Conservation (phyloP, 2,888 invertebrate genomes). For the Pimpla rufipes region DNA sequence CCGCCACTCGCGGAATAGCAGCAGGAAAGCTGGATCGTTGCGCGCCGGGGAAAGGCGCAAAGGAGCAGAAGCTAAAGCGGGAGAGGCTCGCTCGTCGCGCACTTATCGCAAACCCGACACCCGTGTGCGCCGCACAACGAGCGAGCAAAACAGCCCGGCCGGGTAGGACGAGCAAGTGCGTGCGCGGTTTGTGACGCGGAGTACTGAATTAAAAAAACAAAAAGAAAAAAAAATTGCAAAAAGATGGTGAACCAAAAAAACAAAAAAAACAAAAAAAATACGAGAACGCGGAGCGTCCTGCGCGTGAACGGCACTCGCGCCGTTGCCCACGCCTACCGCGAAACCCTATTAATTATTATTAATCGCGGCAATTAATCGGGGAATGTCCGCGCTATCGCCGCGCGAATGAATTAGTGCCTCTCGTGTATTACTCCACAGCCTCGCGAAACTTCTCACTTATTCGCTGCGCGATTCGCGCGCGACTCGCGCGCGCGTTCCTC, state of each 20-base stretch:
- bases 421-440: slow-evolving; percentile 33
- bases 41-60: slow-evolving; percentile 33
- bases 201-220: slow-evolving; percentile 37
- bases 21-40: slow-evolving; percentile 15
- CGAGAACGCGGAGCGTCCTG: slow-evolving; percentile 27
- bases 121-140: slow-evolving; percentile 48
- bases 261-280: not conserved
- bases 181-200: slow-evolving; percentile 22
- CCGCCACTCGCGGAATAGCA: not conserved
- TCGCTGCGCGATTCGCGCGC: slow-evolving; percentile 16
- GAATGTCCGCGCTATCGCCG: slow-evolving; percentile 72
- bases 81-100: slow-evolving; percentile 23
- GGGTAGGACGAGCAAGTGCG: slow-evolving; percentile 31
- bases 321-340: slow-evolving; percentile 71
- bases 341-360: slow-evolving; percentile 81
- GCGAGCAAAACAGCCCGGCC: slow-evolving; percentile 15
- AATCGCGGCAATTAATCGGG: slow-evolving; percentile 81
- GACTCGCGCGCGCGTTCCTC: slow-evolving; percentile 55
- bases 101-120: slow-evolving; percentile 67
- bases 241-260: not conserved
- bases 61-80: slow-evolving; percentile 45
- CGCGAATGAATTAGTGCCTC: slow-evolving; percentile 73
- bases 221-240: not conserved
- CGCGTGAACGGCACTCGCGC: slow-evolving; percentile 70
- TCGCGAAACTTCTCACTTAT: slow-evolving; percentile 66